Evolutionary conservation across 1,140 invertebrate species (phyloP).

Genomic region (Neomicropteryx cornuta): DNA sequence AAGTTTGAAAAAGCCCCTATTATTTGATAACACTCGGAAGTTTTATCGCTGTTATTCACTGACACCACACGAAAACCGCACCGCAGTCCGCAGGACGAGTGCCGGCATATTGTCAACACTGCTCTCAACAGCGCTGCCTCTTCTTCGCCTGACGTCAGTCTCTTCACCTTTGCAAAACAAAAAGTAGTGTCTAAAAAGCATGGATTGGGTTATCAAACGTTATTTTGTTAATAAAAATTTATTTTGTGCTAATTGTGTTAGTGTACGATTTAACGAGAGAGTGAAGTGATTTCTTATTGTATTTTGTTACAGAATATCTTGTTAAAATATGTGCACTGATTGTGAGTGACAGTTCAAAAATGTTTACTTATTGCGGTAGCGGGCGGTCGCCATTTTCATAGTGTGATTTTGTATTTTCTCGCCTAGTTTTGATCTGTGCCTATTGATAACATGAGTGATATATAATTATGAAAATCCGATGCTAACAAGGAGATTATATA

Average conservation of each 20-base stretch:
- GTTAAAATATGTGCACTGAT: too few species aligned
- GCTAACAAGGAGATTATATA: constrained; percentile 7
- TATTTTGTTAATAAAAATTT: too few species aligned
- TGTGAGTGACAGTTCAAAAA: constrained; percentile 14
- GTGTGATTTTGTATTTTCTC: constrained; percentile 11
- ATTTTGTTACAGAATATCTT: constrained; percentile 8
- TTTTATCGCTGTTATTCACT: too few species aligned
- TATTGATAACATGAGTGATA: constrained; percentile 9
- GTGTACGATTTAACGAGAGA: too few species aligned
- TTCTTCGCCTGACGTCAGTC: constrained; percentile 14
- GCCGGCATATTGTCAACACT: constrained; percentile 14
- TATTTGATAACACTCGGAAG: too few species aligned
- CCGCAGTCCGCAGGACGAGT: too few species aligned
- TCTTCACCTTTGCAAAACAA: constrained; percentile 15
- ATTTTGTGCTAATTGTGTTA: too few species aligned
- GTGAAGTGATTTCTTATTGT: constrained; percentile 6
- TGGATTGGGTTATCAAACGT: constrained; percentile 12
- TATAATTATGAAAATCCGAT: constrained; percentile 9
- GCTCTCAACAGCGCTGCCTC: too few species aligned
- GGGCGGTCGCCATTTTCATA: constrained; percentile 13
- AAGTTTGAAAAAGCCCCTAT: too few species aligned
- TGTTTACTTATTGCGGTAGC: constrained; percentile 13
- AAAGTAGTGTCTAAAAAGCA: constrained; percentile 12
- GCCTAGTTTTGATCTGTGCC: constrained; percentile 10
- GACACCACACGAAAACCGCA: too few species aligned